These are phyloP conservation scores for Fukomys damarensis DNA, from an alignment of 2,113 vertebrate species.

Conservation along the genomic window DNA sequence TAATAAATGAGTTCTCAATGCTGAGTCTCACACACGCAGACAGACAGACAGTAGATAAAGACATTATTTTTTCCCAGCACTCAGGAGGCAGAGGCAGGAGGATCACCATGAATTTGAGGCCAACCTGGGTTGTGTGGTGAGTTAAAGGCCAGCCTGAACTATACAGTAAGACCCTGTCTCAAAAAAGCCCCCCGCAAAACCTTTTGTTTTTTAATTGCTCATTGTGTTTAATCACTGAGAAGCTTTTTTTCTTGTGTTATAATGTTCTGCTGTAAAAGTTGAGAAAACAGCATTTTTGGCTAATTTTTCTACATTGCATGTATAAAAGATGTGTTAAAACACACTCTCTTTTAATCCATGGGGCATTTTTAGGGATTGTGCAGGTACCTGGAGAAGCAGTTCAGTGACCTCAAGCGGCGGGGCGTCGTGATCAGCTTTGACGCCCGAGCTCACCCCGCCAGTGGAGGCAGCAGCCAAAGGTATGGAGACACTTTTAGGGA, in stretches of 20 bases:
- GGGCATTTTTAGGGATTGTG: conserved; percentile 92
- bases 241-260: not conserved
- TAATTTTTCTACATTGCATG: not conserved
- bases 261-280: not conserved
- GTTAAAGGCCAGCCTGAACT: too few species aligned
- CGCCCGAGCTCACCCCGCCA: conserved; percentile 92
- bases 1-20: not conserved
- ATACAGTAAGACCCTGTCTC: too few species aligned
- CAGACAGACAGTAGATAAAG: not conserved
- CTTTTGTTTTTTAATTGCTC: too few species aligned
- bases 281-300: not conserved
- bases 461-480: conserved; percentile 94
- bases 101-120: too few species aligned
- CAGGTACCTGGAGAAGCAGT: conserved; percentile 92
- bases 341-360: not conserved
- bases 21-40: not conserved
- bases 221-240: not conserved
- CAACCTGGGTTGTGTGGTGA: too few species aligned
- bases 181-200: too few species aligned
- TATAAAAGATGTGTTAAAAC: not conserved
- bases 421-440: conserved; percentile 96
- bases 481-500: conserved; percentile 59
- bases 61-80: not conserved
- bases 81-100: too few species aligned
- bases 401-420: conserved; percentile 91